Base-by-base conservation (phyloP, 2,797 vertebrate species). In the Trachops cirrhosus region DNA sequence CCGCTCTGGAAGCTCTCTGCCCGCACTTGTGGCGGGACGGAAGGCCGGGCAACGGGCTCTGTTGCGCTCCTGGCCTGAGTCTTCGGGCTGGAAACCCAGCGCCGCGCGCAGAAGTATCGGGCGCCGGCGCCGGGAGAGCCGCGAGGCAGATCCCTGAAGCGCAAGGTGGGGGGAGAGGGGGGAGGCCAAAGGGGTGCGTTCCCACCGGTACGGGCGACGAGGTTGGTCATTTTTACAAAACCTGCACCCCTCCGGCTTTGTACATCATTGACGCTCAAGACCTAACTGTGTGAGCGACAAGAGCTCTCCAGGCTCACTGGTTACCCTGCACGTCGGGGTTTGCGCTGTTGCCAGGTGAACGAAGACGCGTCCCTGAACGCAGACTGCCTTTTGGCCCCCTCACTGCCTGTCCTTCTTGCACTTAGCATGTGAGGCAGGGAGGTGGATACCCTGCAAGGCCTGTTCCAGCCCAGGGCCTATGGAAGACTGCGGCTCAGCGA, bases 131-230 rank as follows among this genome's bases (percentile, higher is more conserved):
- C 3, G 34, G 3, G 1, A 12, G 34, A 75, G 21, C n/a, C 4
- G 37, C n/a, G n/a, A 75, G 7, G 37, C 39, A 39, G 59, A 34
- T 29, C 41, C 78, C 22, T 0, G 82, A n/a, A 64, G 39, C 2
- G 8, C 54, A 9, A 10, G 34, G n/a, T n/a, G 5, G 26, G 16
- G 6, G 10, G 9, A 21, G 2, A 6, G 8, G 6, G 10, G 24
- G 2, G 29, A 64, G 11, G 3, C 9, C 86, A 18, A 11, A n/a
- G 34, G 22, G 10, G 52, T n/a, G 78, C 6, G 11, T 41, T 46
- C 29, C 7, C 4, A 37, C 2, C 3, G 8, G 6, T 1, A 6
- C 19, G 5, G 18, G 29, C 0, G 0, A n/a, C 4, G 0, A 37
- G 34, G 16, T 6, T 8, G 86, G 2, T 75, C 10, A 0, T 22